Percentiles rank a stretch among this genome's conserved stretches.
Conservation (phyloP, 2,888 invertebrate genomes). For the Exocentrus adspersus region DNA sequence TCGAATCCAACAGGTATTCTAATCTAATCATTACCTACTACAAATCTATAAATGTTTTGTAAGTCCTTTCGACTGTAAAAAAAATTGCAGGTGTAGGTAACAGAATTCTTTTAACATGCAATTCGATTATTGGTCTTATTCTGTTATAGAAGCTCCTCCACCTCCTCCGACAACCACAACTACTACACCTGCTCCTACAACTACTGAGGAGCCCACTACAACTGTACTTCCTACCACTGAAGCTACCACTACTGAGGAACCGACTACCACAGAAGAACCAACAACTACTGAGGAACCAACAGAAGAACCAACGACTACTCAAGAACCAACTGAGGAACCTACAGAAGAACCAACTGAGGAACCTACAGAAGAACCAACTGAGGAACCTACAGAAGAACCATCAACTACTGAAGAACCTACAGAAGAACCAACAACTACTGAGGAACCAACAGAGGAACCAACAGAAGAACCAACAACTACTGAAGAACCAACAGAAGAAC, state of each 20-base stretch:
- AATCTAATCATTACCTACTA: not conserved
- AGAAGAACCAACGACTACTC: constrained; percentile 16
- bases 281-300: constrained; percentile 16
- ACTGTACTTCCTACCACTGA: too few species aligned
- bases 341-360: constrained; percentile 14
- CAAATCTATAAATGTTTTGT: not conserved
- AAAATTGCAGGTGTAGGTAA: too few species aligned
- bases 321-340: constrained; percentile 14
- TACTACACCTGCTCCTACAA: not conserved
- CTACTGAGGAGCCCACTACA: not conserved
- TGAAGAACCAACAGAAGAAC: not conserved
- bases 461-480: constrained; percentile 8
- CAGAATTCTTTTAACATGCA: too few species aligned
- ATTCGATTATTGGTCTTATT: too few species aligned
- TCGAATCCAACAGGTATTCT: not conserved
- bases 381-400: constrained; percentile 13
- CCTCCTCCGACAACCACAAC: not conserved
- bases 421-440: constrained; percentile 9
- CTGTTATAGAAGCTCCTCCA: too few species aligned
- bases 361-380: constrained; percentile 16
- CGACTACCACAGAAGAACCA: constrained; percentile 9
- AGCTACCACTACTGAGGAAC: constrained; percentile 8
- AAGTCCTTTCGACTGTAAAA: too few species aligned
- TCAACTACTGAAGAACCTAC: constrained; percentile 16
- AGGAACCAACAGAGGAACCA: constrained; percentile 5